A percentile compares a stretch with the other conserved stretches of the same genome.
These are phyloP conservation scores for Macquaria ambigua DNA, from an alignment of 2,113 vertebrate genomes.

Conservation along the genomic window DNA sequence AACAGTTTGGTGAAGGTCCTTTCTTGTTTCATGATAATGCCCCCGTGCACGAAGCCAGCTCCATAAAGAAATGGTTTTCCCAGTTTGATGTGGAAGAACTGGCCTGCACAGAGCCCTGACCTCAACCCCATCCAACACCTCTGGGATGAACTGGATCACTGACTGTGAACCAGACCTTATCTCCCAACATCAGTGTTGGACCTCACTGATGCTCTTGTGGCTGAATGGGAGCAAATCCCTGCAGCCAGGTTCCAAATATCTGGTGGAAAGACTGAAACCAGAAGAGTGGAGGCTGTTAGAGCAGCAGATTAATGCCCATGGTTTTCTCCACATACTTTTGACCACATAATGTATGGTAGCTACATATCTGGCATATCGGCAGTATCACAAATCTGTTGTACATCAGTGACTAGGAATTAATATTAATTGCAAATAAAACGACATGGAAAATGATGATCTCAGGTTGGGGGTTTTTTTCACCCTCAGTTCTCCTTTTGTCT, in stretches of 20 bases:
- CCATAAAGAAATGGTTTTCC: not conserved
- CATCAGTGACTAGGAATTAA: not conserved
- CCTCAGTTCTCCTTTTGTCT: not conserved
- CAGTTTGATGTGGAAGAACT: not conserved
- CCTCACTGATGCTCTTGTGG: not conserved
- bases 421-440: slow-evolving; percentile 9
- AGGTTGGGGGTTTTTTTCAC: not conserved
- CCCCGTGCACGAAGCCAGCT: not conserved
- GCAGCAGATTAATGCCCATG: not conserved
- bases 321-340: not conserved
- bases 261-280: not conserved
- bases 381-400: not conserved
- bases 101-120: not conserved
- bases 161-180: not conserved
- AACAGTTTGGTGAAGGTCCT: not conserved
- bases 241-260: not conserved
- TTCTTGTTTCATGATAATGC: not conserved
- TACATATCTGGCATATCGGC: not conserved
- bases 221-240: not conserved
- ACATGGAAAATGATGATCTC: not conserved
- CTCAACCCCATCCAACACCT: not conserved
- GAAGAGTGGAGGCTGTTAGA: not conserved
- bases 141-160: not conserved
- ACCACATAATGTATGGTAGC: not conserved
- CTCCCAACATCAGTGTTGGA: not conserved